Evolutionary conservation across 2,113 vertebrate species (phyloP), one percentile per base, ranked within the genome.

Genomic region (Etheostoma cragini): DNA sequence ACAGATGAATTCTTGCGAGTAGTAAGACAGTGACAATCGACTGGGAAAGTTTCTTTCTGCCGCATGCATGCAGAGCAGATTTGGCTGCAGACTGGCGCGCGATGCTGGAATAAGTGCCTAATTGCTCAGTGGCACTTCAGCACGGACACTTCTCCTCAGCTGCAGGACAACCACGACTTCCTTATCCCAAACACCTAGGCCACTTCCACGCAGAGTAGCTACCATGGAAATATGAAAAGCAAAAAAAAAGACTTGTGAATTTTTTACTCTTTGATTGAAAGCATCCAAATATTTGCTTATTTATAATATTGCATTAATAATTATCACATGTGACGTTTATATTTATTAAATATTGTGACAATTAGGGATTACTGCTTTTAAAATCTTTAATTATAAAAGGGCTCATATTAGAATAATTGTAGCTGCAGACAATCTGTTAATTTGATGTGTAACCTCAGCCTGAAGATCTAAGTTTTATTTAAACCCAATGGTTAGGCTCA

Each of bases 401-500:
- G 15, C 30, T 61, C 13, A 12, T 52, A 69, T 85, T 60, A 70
- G 67, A 74, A 19, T 30, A 10, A 8, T 81, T 57, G 15, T 3
- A 49, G 21, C 60, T n/a, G 49, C 66, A 69, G 67, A 70, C 49
- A 58, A 52, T 56, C 21, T 4, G 14, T 5, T 11, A 13, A 66
- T 80, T 3, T 67, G 42, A 70, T 76, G 19, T 38, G 60, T 72
- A 80, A 58, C 72, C 80, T 33, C 82, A 62, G 77, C 56, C 62
- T 58, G 22, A 33, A 73, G 6, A 74, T 80, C 47, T 69, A 24
- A 50, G 62, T 76, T 90, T 89, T 86, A 84, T 88, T 90, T 88
- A 84, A 82, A 89, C 49, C 60, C 63, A 72, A 61, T 70, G 74
- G 60, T 80, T 76, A 50, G 53, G 74, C 74, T 85, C 73, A 77